These are phyloP conservation scores for Lasiurus borealis DNA, from an alignment of 2,113 vertebrate genomes.

Conservation along the genomic window DNA sequence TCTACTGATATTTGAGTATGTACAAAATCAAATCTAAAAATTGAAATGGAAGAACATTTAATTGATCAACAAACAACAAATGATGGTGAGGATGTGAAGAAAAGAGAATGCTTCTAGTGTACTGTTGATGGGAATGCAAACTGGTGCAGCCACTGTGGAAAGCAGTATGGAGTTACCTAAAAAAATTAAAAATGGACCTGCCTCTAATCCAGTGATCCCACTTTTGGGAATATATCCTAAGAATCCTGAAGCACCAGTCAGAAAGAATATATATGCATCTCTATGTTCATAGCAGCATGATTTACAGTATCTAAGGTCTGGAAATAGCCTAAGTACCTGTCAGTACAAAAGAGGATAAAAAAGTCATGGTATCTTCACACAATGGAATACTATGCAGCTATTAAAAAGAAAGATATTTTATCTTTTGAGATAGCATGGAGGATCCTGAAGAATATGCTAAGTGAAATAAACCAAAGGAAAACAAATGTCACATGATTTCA, in stretches of 20 bases:
- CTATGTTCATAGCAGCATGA: neutral
- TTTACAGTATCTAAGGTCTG: neutral
- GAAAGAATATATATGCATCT: neutral
- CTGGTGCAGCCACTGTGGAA: neutral
- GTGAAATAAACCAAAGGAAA: neutral
- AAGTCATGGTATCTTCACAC: neutral
- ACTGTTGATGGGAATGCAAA: neutral
- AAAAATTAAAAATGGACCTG: neutral
- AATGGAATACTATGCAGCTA: neutral
- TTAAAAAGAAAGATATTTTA: neutral
- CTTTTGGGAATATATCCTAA: neutral
- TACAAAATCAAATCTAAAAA: slow-evolving; percentile 31
- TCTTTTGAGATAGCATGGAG: neutral
- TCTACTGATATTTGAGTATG: neutral
- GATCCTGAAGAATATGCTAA: neutral
- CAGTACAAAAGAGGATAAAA: neutral
- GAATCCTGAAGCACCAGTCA: neutral
- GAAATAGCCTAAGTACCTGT: neutral
- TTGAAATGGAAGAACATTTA: slow-evolving; percentile 28
- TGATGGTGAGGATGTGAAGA: neutral
- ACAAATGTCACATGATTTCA: neutral
- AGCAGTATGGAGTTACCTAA: neutral
- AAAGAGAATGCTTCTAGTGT: neutral
- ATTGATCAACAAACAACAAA: neutral
- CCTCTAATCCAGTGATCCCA: neutral